Conservation (phyloP, 2,113 vertebrate genomes). For the Oncorhynchus clarkii region DNA sequence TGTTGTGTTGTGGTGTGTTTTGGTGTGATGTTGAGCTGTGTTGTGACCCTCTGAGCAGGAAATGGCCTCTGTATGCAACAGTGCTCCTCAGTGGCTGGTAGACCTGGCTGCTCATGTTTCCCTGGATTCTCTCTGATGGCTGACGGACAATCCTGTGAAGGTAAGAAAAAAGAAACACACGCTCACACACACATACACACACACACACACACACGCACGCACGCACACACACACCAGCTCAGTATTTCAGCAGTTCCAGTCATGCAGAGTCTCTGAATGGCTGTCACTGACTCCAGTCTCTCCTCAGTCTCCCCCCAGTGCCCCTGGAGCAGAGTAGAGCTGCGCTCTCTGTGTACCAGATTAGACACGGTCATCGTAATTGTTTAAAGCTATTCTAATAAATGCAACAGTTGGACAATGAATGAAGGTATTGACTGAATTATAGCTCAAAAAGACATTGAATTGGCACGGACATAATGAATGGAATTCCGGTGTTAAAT, state of each 20-base stretch:
- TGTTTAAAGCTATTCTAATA: too few relatives aligned
- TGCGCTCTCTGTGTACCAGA: slow-evolving; percentile 35
- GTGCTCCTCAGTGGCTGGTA: slow-evolving; percentile 70
- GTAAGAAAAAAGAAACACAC: slow-evolving; percentile 57
- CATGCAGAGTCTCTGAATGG: slow-evolving; percentile 20
- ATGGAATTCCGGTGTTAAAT: too few relatives aligned
- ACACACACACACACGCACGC: neutral
- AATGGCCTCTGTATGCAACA: slow-evolving; percentile 82
- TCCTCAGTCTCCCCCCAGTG: slow-evolving; percentile 9
- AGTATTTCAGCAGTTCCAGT: slow-evolving; percentile 18
- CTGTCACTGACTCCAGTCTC: neutral
- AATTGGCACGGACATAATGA: too few relatives aligned
- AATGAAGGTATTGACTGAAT: too few relatives aligned
- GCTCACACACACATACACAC: neutral
- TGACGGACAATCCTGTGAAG: slow-evolving; percentile 82
- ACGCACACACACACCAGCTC: neutral
- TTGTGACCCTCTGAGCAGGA: slow-evolving; percentile 58
- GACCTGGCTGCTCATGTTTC: slow-evolving; percentile 80
- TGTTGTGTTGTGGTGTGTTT: slow-evolving; percentile 11
- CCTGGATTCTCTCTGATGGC: slow-evolving; percentile 79
- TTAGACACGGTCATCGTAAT: too few relatives aligned
- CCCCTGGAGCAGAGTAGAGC: slow-evolving; percentile 8
- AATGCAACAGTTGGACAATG: too few relatives aligned
- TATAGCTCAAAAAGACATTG: too few relatives aligned
- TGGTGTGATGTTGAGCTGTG: slow-evolving; percentile 9